These are phyloP conservation scores for Gephyroberyx darwinii DNA, from an alignment of 2,797 vertebrate species.

Conservation along the genomic window DNA sequence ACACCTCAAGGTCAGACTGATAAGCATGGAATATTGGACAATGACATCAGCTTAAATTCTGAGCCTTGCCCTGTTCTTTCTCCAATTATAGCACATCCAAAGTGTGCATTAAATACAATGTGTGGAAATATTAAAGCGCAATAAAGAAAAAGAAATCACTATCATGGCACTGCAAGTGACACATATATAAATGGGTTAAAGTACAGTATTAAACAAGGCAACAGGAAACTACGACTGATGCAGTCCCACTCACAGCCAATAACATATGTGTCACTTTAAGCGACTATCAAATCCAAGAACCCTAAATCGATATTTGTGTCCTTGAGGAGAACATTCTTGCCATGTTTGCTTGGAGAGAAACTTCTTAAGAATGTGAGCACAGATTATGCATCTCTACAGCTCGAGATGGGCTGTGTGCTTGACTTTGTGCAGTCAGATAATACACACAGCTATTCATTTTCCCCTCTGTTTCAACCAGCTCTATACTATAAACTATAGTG, in stretches of 20 bases:
- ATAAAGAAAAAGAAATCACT: neutral
- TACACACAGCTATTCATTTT: too few species aligned
- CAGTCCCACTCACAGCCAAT: neutral
- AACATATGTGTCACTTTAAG: too few species aligned
- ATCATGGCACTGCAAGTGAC: neutral
- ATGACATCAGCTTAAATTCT: conserved; percentile 54
- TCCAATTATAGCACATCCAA: neutral
- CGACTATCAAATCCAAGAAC: too few species aligned
- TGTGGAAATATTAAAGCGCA: neutral
- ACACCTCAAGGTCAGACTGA: conserved; percentile 71
- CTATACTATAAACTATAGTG: too few species aligned
- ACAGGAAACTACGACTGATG: conserved; percentile 1
- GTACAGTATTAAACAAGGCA: neutral
- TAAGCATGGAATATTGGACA: conserved; percentile 45
- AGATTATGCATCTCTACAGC: too few species aligned
- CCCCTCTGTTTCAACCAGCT: too few species aligned
- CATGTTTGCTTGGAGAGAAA: too few species aligned
- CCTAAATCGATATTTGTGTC: too few species aligned
- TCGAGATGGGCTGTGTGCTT: too few species aligned
- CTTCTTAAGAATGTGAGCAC: too few species aligned
- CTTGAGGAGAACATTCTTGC: too few species aligned
- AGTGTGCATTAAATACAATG: neutral
- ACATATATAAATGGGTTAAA: neutral
- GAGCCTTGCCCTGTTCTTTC: conserved; percentile 14
- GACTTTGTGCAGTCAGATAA: too few species aligned